These are phyloP conservation scores for Seladonia tumulorum DNA, from an alignment of 2,888 invertebrate genomes.

Conservation along the genomic window DNA sequence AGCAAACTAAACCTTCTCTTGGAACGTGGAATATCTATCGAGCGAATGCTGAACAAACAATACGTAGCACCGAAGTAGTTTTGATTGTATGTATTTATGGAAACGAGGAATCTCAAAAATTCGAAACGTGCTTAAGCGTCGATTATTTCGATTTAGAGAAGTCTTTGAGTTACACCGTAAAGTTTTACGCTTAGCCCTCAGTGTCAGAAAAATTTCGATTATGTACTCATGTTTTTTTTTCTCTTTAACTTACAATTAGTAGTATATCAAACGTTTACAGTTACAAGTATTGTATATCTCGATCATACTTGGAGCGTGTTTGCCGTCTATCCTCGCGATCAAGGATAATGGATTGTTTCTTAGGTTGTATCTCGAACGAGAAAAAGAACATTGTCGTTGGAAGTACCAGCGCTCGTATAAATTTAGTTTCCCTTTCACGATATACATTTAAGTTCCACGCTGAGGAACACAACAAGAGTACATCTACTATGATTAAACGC, in stretches of 20 bases:
- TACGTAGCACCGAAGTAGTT: neutral
- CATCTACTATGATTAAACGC: conserved; percentile 44
- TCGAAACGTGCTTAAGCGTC: neutral
- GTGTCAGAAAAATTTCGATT: conserved; percentile 38
- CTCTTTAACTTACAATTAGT: conserved; percentile 18
- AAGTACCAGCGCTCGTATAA: conserved; percentile 50
- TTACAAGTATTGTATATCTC: conserved; percentile 25
- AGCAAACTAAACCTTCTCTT: neutral
- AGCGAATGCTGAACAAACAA: neutral
- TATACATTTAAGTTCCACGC: conserved; percentile 43
- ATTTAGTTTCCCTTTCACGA: conserved; percentile 41
- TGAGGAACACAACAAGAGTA: conserved; percentile 49
- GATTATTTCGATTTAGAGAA: conserved; percentile 13
- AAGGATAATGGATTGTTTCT: conserved; percentile 39
- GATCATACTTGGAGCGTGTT: conserved; percentile 40
- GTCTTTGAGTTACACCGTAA: conserved; percentile 7
- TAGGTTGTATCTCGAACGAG: conserved; percentile 18
- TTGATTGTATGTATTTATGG: neutral
- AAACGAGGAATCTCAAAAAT: neutral
- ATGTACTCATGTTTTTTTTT: conserved; percentile 25
- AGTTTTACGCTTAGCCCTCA: conserved; percentile 37
- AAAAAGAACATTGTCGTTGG: conserved; percentile 43
- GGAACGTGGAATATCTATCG: neutral
- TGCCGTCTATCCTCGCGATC: conserved; percentile 34
- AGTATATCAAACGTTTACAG: conserved; percentile 31